Evolutionary conservation across 2,113 vertebrate species (phyloP).

Genomic region (Prinia subflava): DNA sequence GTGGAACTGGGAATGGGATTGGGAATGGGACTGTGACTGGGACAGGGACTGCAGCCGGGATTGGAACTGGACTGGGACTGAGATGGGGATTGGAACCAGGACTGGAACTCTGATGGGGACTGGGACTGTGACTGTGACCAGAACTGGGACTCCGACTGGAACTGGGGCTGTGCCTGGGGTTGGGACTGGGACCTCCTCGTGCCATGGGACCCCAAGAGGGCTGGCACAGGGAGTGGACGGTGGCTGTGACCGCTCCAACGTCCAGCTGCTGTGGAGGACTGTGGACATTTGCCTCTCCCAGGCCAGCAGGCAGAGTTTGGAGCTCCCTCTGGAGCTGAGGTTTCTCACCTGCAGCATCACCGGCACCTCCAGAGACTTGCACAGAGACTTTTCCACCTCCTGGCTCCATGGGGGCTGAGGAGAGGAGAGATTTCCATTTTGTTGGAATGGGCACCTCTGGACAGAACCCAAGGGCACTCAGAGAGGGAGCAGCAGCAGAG

Average conservation of each 20-base stretch:
- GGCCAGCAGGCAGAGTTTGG: neutral
- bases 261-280: neutral
- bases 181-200: neutral
- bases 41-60: rapidly evolving
- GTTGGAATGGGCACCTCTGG: neutral
- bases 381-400: neutral
- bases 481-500: neutral
- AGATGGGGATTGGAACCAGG: rapidly evolving
- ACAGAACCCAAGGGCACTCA: neutral
- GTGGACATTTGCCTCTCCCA: neutral
- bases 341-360: neutral
- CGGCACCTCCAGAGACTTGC: neutral
- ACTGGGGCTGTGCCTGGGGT: neutral
- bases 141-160: neutral
- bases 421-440: neutral
- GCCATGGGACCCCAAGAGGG: rapidly evolving
- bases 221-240: neutral
- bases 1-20: rapidly evolving
- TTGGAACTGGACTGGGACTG: neutral
- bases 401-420: neutral
- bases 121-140: neutral
- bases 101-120: neutral
- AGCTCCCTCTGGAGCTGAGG: conserved; percentile 24
- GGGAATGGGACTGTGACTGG: neutral
- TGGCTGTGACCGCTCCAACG: rapidly evolving